These are phyloP conservation scores for Thaleichthys pacificus DNA, from an alignment of 2,797 vertebrate species.

Conservation along the genomic window DNA sequence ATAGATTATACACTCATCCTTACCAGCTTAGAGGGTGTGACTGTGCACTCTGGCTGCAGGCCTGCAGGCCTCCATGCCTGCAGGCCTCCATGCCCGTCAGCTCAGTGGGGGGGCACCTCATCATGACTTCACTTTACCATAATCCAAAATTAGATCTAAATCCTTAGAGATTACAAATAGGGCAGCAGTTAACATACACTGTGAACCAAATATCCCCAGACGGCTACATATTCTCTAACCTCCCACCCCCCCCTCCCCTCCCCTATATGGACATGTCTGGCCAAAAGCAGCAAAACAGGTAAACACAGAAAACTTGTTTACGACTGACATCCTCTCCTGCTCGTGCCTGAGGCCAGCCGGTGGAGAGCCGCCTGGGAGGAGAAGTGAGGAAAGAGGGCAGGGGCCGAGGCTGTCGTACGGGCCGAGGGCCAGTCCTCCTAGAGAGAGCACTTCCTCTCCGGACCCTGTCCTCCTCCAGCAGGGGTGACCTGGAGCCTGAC, in stretches of 20 bases:
- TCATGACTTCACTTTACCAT: conserved; percentile 71
- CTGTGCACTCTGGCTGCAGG: conserved; percentile 50
- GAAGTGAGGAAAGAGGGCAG: conserved; percentile 20
- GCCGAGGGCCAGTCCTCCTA: conserved; percentile 49
- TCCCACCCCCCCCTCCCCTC: no score
- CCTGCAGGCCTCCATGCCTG: conserved; percentile 30
- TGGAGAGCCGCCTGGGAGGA: conserved; percentile 32
- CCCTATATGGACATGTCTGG: conserved; percentile 44
- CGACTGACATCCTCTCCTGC: neutral
- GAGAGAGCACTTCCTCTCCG: conserved; percentile 50
- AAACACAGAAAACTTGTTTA: conserved; percentile 32
- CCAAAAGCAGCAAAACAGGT: conserved; percentile 29
- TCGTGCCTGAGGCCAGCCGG: conserved; percentile 13
- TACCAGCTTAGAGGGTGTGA: conserved; percentile 69
- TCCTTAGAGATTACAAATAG: conserved; percentile 74
- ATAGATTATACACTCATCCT: conserved; percentile 72
- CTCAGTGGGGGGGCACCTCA: conserved; percentile 54
- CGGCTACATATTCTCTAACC: conserved; percentile 17
- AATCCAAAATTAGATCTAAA: conserved; percentile 79
- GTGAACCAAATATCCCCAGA: conserved; percentile 63
- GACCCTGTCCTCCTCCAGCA: conserved; percentile 45
- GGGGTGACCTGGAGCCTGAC: conserved; percentile 48
- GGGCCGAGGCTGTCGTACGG: conserved; percentile 42
- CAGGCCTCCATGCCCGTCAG: conserved; percentile 45
- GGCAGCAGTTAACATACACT: conserved; percentile 64